Evolutionary conservation across 1,140 invertebrate species (phyloP).

Genomic region (Drosophila nikananu): DNA sequence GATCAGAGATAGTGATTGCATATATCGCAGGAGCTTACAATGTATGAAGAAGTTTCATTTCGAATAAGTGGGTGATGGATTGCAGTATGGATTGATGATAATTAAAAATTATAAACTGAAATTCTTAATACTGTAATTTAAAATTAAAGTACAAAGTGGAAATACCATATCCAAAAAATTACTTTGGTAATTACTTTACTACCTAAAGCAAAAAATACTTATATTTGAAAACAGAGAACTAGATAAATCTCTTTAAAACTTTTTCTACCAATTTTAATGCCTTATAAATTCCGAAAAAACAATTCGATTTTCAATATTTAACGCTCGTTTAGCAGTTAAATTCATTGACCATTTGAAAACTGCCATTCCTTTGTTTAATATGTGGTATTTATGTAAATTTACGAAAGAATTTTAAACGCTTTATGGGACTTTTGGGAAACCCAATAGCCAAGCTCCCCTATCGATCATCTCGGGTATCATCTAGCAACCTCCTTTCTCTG

Average conservation of each 20-base stretch:
- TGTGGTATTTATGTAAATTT: conserved; percentile 49
- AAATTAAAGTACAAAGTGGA: no score
- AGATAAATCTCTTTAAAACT: background rate
- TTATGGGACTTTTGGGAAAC: conserved; percentile 42
- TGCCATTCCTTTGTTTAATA: conserved; percentile 28
- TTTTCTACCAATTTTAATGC: background rate
- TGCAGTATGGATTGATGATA: background rate
- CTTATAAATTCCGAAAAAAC: background rate
- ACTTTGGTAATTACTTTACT: background rate
- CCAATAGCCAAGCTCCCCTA: conserved; percentile 43
- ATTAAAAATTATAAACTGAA: background rate
- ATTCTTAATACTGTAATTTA: background rate
- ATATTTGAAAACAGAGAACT: background rate
- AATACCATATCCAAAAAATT: no score
- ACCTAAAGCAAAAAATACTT: background rate
- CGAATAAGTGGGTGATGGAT: background rate
- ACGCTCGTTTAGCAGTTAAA: conserved; percentile 10
- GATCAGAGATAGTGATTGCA: conserved; percentile 7
- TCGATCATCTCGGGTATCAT: conserved; percentile 56
- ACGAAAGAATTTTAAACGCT: conserved; percentile 45
- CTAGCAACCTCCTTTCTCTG: conserved; percentile 12
- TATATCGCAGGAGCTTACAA: background rate
- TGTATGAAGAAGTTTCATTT: background rate
- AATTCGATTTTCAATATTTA: conserved; percentile 19
- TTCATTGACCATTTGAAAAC: conserved; percentile 2